These are phyloP conservation scores for Arctocebus calabarensis DNA, from an alignment of 2,797 vertebrate species.

Conservation along the genomic window DNA sequence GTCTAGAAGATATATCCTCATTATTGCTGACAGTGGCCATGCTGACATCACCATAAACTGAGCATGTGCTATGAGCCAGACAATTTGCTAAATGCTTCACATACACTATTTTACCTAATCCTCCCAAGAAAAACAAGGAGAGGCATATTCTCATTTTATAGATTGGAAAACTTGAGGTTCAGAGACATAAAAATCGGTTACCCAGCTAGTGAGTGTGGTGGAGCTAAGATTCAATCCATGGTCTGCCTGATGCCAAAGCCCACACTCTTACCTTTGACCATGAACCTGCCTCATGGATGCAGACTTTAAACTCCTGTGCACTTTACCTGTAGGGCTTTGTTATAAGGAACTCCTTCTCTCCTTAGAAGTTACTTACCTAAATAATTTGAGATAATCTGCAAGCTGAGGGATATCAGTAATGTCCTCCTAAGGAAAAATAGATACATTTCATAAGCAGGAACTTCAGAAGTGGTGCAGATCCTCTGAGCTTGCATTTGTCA, in stretches of 20 bases:
- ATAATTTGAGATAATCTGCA: slow-evolving; percentile 95
- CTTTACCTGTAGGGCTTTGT: slow-evolving; percentile 39
- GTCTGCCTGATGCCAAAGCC: background rate
- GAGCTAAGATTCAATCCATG: background rate
- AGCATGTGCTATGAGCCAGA: background rate
- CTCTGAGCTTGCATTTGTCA: fast-evolving
- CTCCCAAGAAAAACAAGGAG: background rate
- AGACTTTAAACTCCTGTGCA: background rate
- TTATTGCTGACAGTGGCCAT: background rate
- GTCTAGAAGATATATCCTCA: background rate
- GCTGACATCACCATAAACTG: background rate
- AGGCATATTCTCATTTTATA: background rate
- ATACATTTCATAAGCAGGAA: slow-evolving; percentile 74
- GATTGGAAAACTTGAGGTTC: slow-evolving; percentile 24
- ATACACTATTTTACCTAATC: background rate
- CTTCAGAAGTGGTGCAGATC: background rate
- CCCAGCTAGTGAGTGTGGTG: background rate
- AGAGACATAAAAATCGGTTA: background rate
- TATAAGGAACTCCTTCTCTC: background rate
- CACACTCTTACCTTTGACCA: background rate
- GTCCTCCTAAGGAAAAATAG: slow-evolving; percentile 94
- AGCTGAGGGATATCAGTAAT: slow-evolving; percentile 99
- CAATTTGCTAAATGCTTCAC: background rate
- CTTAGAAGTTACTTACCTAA: slow-evolving; percentile 92
- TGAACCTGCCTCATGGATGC: background rate